Base-by-base conservation (phyloP, 1,140 invertebrate species). In the Coelopa frigida region DNA sequence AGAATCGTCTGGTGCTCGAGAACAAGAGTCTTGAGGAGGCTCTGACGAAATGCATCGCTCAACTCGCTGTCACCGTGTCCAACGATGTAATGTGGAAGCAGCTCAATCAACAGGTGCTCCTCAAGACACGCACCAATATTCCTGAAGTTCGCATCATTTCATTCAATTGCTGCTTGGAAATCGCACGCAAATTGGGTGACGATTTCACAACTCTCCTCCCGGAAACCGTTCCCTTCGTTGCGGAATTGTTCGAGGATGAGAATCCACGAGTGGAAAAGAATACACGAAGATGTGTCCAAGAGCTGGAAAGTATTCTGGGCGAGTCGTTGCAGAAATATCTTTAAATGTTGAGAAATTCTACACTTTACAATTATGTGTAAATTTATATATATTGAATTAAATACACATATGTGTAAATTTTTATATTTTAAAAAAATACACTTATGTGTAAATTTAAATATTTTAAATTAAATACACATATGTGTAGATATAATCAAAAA, bases 21-120 rank as follows among this genome's bases (percentile, higher is more conserved):
- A n/a, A 75, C 74, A 50, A 74, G 75, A 15, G 59, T 55, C 23
- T 84, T 0, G 72, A 67, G 23, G 72, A 81, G 15, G 62, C 83
- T 10, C 70, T 94, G 3, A 81, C 82, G 11, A 85, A 85, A 1
- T 89, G 87, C 59, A 76, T 94, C 39, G 80, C 83, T 10, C 81
- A 89, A 49, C 84, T 95, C 52, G 83, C 85, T 11, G 78, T 83
- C n/a, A 84, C 86, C 1, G 79, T 80, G 12, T 80, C 79, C 6
- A 91, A 94, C 58, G 90, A 94, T 62, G 78, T 83, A 0, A 61
- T 90, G 3, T 94, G 91, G 81, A 93, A 93, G 62, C 79, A 85
- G 54, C 70, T 95, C 3, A 89, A 93, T 60, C 89, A 92, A 69
- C 87, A 94, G 70, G 81, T 93, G 41, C 70, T 94, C 14, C 72